Base-by-base conservation (phyloP, 2,888 invertebrate species). In the Pyrochroa serraticornis region DNA sequence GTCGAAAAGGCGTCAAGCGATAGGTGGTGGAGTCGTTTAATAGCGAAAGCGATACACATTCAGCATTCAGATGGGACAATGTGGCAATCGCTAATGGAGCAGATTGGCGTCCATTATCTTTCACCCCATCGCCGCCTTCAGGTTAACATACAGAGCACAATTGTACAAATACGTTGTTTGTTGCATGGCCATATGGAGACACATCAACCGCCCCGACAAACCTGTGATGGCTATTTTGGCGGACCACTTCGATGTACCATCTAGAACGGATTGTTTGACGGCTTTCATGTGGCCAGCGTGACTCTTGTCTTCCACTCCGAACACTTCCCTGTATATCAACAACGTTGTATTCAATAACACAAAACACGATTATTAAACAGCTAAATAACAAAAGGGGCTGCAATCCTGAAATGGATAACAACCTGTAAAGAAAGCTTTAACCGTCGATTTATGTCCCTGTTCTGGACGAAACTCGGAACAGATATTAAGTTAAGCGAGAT, bases 191-290 rank as follows among this genome's bases (percentile, higher is more conserved):
- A 38, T 49, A 39, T 41, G 22, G 52, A 47, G 48, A 61, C 39
- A 57, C 49, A 53, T 58, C 47, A 42, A 50, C 47, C 60, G 58
- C 57, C 59, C 50, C 61, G 81, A 86, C 94, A 89, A 92, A 97
- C 97, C 97, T 92, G 97, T 98, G 83, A 98, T 97, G 80, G 96
- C 97, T 83, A 98, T 97, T 89, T 98, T 98, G 77, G 97, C 97
- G 78, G 97, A 97, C 98, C 98, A 98, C 85, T 98, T 98, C 81
- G 97, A 97, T 71, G 97, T 98, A 78, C 98, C 98, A 84, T 98
- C 97, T 82, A 98, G 87, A 76, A 98, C 97, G 78, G 95, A 94
- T 85, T 97, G 96, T 87, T 98, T 97, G 77, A 98, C 96, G 69
- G 95, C 91, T 83, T 93, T 95, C 95, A 98, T 95, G 85, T 97